phyloP scores from a whole-genome alignment of 2,113 vertebrate genomes.

The Hirundichthys speculiger region DNA sequence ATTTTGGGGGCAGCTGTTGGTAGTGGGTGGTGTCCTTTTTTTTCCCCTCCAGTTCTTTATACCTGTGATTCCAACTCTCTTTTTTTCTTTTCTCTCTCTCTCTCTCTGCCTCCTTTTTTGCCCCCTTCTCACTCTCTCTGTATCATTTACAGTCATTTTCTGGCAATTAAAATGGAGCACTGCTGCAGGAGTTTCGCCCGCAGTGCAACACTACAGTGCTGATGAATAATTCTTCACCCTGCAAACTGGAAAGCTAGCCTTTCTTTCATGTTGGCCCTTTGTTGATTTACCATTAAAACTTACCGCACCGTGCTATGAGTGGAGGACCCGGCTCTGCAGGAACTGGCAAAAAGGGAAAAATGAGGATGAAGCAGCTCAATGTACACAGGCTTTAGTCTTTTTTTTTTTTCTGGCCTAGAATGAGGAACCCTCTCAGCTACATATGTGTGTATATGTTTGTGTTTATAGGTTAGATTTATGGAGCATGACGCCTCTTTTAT shows the following conservation, averaged over 20 bases:
- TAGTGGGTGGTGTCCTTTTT: slow-evolving; percentile 45
- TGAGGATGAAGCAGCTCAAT: slow-evolving; percentile 71
- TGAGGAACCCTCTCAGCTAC: slow-evolving; percentile 48
- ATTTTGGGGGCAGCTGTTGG: slow-evolving; percentile 71
- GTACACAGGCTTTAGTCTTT: slow-evolving; percentile 68
- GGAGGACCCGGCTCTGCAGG: slow-evolving; percentile 60
- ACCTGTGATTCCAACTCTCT: slow-evolving; percentile 59
- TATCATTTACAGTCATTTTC: slow-evolving; percentile 82
- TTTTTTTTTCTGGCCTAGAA: slow-evolving; percentile 44
- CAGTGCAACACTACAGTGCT: slow-evolving; percentile 76
- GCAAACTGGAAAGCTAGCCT: slow-evolving; percentile 77
- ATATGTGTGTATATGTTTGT: slow-evolving; percentile 55
- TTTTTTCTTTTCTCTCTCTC: slow-evolving; percentile 38
- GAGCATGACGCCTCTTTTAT: slow-evolving; percentile 46
- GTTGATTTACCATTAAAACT: slow-evolving; percentile 85
- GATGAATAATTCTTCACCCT: slow-evolving; percentile 82
- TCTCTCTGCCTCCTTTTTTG: slow-evolving; percentile 36
- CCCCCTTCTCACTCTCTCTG: slow-evolving; percentile 59
- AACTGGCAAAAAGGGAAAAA: slow-evolving; percentile 63
- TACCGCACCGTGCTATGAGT: slow-evolving; percentile 64
- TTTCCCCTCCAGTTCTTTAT: slow-evolving; percentile 49
- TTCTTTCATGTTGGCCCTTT: slow-evolving; percentile 82
- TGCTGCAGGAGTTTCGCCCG: slow-evolving; percentile 79
- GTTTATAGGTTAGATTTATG: slow-evolving; percentile 64
- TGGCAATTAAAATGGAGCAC: slow-evolving; percentile 82